Evolutionary conservation across 2,797 vertebrate genomes (phyloP), one percentile per base, ranked within the genome.

Genomic region (Sternarchorhynchus goeldii): DNA sequence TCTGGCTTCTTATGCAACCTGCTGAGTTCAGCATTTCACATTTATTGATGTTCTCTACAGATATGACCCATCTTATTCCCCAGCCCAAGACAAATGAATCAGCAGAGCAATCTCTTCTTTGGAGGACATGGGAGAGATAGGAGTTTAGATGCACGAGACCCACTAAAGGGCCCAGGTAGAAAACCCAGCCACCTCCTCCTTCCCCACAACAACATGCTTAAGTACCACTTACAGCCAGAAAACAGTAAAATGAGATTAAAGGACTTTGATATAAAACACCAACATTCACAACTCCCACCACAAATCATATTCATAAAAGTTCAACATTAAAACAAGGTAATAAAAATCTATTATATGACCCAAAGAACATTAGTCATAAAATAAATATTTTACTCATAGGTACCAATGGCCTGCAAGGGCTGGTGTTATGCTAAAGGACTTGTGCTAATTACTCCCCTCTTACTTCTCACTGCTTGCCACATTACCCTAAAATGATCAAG

Each of bases 1-100:
- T 10, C 39, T 41, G 39, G 39, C 10, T 41, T 41, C 39, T 41
- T 41, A 41, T 25, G 60, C 56, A 72, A 78, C n/a, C 14, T 69
- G 66, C 8, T 20, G 34, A 21, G 6, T 41, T n/a, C 12, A 45
- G 65, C 65, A 69, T 55, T 31, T 64, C 20, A 25, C 5, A 65
- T 64, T 78, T 57, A 1, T 72, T 20, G 1, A 5, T n/a, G 56
- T 73, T 58, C 0, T 50, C 7, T 41, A 66, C 5, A 41, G 5
- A 41, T 10, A 64, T 62, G 5, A 31, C 25, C 17, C 62, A 34
- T 31, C 32, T 20, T 18, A 36, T 64, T 8, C 12, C 5, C 6
- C 16, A 29, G 21, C 5, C 20, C 4, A 56, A n/a, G 16, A 70
- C 53, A 70, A 56, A 69, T 31, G 5, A 31, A 69, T 69, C 10